Evolutionary conservation across 2,797 vertebrate genomes (phyloP), one percentile per base, ranked within the genome.

Genomic region (Oceanodroma leucorhoa): DNA sequence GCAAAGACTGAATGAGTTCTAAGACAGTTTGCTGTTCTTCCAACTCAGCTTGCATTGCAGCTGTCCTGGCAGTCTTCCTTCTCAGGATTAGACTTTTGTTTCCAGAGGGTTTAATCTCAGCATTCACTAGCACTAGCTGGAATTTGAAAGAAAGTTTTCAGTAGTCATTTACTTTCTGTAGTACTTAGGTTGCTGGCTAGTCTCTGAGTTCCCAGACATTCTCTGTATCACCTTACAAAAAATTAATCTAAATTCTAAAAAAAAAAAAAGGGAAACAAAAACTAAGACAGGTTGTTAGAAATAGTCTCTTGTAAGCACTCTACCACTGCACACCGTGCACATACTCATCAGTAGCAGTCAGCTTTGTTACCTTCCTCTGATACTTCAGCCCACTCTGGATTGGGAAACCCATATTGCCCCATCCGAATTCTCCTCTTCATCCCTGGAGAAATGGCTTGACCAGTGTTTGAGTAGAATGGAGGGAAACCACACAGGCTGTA

Each of bases 391-490:
- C 99, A 99, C 95, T 99, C 99, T 10, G 99, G 99, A 46, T 98
- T 99, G 58, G 99, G 99, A 95, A 99, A 99, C 88, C 99, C 99
- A 27, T 99, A 99, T 54, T 99, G 99, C 80, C 99, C 99, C 98
- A 99, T 99, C 41, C 99, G 98, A 97, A 99, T 99, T 90, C 99
- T 98, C 88, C 98, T 98, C 97, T 99, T 99, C 99, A 99, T 99
- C 23, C 99, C 99, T 1, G 99, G 99, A 70, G 99, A 99, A 96
- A 99, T 99, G 93, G 99, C 99, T 97, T 99, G 99, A 83, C 99
- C 99, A 0, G 99, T 99, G 97, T 99, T 99, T 75, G 99, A 99
- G 97, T 99, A 99, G 98, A 99, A 99, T 0, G 99, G 99, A 53
- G 99, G 99, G 93, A 99, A 99, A 51, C 99, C 99, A 83, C 99